Conservation (phyloP, 2,113 vertebrate genomes). For the Ciconia maguari region DNA sequence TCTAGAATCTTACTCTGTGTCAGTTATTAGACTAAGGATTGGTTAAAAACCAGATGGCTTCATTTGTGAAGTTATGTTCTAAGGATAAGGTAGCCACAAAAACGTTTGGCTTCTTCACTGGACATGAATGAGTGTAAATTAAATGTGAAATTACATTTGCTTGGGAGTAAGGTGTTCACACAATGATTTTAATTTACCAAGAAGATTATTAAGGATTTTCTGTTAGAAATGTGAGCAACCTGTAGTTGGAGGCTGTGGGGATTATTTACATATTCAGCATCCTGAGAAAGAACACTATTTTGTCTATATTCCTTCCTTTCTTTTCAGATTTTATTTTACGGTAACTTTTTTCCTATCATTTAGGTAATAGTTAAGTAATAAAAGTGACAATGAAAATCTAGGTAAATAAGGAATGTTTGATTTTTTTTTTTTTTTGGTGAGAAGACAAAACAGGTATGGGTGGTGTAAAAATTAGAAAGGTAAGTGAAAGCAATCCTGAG, state of each 20-base stretch:
- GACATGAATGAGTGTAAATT: background rate
- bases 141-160: background rate
- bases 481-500: background rate
- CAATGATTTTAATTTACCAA: background rate
- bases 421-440: background rate
- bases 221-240: background rate
- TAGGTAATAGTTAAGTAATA: background rate
- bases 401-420: background rate
- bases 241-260: background rate
- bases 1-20: background rate
- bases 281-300: background rate
- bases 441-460: background rate
- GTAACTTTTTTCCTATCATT: background rate
- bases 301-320: background rate
- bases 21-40: background rate
- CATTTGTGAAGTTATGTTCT: background rate
- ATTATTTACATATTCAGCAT: background rate
- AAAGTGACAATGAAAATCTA: background rate
- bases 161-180: background rate
- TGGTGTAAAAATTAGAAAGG: background rate
- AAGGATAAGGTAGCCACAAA: background rate
- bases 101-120: background rate
- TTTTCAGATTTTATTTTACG: background rate
- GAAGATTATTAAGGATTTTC: background rate
- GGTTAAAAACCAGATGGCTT: background rate